Evolutionary conservation across 2,113 vertebrate genomes (phyloP), one percentile per base, ranked within the genome.

Genomic region (Odocoileus virginianus): DNA sequence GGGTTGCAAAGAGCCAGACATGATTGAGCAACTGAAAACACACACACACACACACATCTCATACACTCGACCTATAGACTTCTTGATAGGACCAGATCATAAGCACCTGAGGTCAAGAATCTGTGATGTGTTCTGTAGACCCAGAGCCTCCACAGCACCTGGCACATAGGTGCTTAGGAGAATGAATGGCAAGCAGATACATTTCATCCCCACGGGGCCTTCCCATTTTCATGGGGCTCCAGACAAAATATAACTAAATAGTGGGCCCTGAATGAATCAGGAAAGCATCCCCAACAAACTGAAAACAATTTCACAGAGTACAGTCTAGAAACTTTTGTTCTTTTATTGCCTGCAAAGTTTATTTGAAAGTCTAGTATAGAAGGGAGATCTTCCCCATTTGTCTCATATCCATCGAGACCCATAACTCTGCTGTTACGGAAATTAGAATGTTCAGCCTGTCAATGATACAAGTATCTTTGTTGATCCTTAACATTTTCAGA

Each of bases 291-390:
- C 60, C 52, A 30, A 74, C 30, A 58, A 16, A 83, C 28, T 16
- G 40, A 67, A 71, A 64, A 30, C 55, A 57, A 57, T 50, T 58
- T 85, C 52, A 87, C 27, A 30, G 61, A 87, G 45, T n/a, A 4
- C 28, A 33, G 13, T 30, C 50, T 74, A 60, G 89, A 91, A 84
- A 74, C 14, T 15, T 33, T 45, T 36, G 28, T 43, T 87, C 28
- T 87, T 64, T 84, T 84, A 50, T 64, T 64, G 43, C 10, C 64
- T 93, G 17, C 27, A 28, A 87, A 55, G 33, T 84, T 78, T 93
- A 84, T 78, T n/a, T 90, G 85, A 83, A 89, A 83, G n/a, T 23
- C 9, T 52, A 54, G 40, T n/a, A 67, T n/a, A 79, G 30, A 78
- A 82, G 61, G 58, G 12, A 19, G 6, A 47, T 33, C 81, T 81